Conservation (phyloP, 1,140 invertebrate genomes). For the Manduca sexta region DNA sequence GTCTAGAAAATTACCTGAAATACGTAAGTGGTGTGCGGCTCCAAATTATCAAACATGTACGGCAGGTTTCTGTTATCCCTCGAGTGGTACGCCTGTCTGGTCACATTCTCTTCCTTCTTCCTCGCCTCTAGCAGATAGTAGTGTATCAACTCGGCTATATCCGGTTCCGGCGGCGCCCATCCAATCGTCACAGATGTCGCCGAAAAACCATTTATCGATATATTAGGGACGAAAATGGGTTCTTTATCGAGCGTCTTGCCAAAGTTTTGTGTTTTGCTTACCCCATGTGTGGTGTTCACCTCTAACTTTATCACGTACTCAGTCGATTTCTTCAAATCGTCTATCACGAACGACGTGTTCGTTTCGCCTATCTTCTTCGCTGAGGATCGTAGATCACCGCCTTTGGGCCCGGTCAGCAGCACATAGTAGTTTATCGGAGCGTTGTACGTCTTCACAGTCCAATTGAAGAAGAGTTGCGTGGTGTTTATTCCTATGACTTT, state of each 20-base stretch:
- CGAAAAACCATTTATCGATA: constrained; percentile 84
- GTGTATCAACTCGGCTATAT: constrained; percentile 81
- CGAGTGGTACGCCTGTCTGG: constrained; percentile 77
- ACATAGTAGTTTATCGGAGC: constrained; percentile 78
- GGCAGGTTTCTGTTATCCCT: constrained; percentile 77
- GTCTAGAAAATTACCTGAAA: constrained; percentile 75
- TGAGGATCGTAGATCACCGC: neutral
- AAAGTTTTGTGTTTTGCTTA: constrained; percentile 60
- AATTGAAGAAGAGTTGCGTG: constrained; percentile 84
- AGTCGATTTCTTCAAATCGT: constrained; percentile 75
- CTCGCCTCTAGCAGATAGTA: constrained; percentile 82
- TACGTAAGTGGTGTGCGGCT: constrained; percentile 83
- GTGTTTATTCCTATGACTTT: constrained; percentile 84
- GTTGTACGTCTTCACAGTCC: constrained; percentile 86
- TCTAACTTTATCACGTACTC: constrained; percentile 74
- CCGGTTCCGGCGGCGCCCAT: constrained; percentile 79
- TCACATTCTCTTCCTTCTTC: constrained; percentile 74
- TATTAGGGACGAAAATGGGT: constrained; percentile 84
- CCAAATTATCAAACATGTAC: constrained; percentile 84
- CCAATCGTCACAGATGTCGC: constrained; percentile 85
- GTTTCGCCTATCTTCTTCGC: constrained; percentile 68
- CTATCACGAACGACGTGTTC: constrained; percentile 78
- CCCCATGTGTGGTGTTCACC: constrained; percentile 67
- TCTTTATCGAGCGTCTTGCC: constrained; percentile 80
- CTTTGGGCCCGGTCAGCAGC: neutral